Conservation (phyloP, 2,888 invertebrate genomes). For the Amiota mariae region DNA sequence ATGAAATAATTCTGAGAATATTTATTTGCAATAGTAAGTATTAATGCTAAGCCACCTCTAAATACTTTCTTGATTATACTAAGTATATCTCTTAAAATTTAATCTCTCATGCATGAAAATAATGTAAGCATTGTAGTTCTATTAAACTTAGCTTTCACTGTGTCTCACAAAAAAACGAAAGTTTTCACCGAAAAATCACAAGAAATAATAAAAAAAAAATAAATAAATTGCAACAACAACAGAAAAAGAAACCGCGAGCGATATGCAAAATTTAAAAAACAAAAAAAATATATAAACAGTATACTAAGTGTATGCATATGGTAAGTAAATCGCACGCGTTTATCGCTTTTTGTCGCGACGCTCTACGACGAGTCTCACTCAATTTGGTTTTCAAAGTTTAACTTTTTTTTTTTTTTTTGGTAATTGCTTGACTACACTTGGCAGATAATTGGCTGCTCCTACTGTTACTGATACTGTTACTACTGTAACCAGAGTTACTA, state of each 20-base stretch:
- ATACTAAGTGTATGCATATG: background rate
- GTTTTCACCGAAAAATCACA: constrained; percentile 8
- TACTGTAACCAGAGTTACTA: too few relatives aligned
- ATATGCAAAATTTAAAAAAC: background rate
- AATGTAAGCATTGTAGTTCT: background rate
- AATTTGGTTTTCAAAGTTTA: too few relatives aligned
- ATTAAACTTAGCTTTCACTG: background rate
- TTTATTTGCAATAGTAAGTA: too few relatives aligned
- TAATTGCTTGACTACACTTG: too few relatives aligned
- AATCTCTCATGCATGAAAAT: background rate
- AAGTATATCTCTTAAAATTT: background rate
- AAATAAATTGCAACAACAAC: background rate
- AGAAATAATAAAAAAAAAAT: background rate
- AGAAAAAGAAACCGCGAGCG: too few relatives aligned
- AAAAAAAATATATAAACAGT: background rate
- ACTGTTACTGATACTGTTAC: too few relatives aligned
- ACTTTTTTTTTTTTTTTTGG: too few relatives aligned
- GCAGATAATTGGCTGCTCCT: too few relatives aligned
- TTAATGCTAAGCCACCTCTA: too few relatives aligned
- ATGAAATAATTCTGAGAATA: too few relatives aligned
- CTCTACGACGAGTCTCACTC: too few relatives aligned
- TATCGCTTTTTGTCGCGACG: too few relatives aligned
- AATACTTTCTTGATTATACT: constrained; percentile 35
- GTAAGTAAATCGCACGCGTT: background rate
- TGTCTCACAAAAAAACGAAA: background rate